A percentile compares a stretch with the other conserved stretches of the same genome.
These are phyloP conservation scores for Ostrea edulis DNA, from an alignment of 1,140 invertebrate species.

Conservation along the genomic window DNA sequence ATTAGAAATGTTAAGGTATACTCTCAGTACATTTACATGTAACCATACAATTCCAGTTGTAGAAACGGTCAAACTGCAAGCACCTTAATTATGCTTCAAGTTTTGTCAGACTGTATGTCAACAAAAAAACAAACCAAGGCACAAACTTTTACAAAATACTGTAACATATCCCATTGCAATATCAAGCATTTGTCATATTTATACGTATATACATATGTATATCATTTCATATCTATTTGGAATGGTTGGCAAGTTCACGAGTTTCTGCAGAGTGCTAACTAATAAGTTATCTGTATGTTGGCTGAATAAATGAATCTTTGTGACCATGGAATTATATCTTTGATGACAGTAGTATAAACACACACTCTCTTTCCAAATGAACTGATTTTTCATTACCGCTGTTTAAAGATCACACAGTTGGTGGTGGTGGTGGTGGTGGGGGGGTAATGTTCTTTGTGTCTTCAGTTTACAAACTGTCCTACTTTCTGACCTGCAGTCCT, in stretches of 20 bases:
- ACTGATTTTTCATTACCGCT: not conserved
- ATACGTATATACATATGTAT: not conserved
- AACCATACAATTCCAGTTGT: not conserved
- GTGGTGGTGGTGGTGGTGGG: too few species aligned
- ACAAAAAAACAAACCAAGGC: constrained; percentile 15
- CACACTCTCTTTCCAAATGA: not conserved
- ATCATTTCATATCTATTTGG: not conserved
- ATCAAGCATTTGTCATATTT: not conserved
- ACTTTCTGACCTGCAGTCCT: constrained; percentile 77
- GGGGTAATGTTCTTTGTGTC: not conserved
- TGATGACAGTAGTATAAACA: too few species aligned
- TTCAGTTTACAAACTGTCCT: constrained; percentile 5
- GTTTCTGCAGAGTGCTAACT: not conserved
- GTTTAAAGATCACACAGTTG: not conserved
- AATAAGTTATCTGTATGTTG: not conserved
- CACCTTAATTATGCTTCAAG: not conserved
- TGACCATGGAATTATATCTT: not conserved
- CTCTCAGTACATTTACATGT: not conserved
- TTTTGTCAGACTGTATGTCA: not conserved
- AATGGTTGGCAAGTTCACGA: constrained; percentile 10
- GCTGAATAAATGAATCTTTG: not conserved
- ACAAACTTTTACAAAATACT: constrained; percentile 13
- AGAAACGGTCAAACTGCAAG: not conserved
- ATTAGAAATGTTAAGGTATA: not conserved
- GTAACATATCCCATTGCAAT: not conserved